A percentile compares a stretch with the other conserved stretches of the same genome.
These are phyloP conservation scores for Pseudomugil tenellus DNA, from an alignment of 2,797 vertebrate species.

Conservation along the genomic window DNA sequence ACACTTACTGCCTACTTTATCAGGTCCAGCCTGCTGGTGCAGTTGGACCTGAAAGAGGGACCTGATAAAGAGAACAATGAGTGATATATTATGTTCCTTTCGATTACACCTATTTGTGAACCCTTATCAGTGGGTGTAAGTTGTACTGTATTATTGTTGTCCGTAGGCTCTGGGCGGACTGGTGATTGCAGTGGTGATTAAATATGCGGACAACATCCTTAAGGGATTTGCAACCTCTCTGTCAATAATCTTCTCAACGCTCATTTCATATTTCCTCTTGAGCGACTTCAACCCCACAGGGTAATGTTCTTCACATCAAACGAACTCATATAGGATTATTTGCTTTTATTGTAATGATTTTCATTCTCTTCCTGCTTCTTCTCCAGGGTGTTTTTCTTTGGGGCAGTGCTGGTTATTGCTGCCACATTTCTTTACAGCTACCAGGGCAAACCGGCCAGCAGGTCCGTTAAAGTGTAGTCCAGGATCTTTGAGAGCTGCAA, in stretches of 20 bases:
- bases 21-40: too few relatives aligned
- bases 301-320: slow-evolving; percentile 71
- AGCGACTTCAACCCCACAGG: slow-evolving; percentile 94
- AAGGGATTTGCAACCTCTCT: slow-evolving; percentile 97
- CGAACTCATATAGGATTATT: not conserved
- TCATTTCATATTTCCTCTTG: slow-evolving; percentile 96
- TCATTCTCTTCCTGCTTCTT: slow-evolving; percentile 1
- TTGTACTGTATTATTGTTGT: not conserved
- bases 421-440: slow-evolving; percentile 96
- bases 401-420: slow-evolving; percentile 90
- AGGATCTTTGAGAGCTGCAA: slow-evolving; percentile 6
- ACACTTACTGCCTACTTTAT: too few relatives aligned
- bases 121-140: too few relatives aligned
- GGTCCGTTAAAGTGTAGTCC: slow-evolving; percentile 82
- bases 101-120: too few relatives aligned
- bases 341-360: not conserved
- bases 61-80: too few relatives aligned
- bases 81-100: too few relatives aligned
- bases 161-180: slow-evolving; percentile 94
- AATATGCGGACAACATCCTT: slow-evolving; percentile 98
- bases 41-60: too few relatives aligned
- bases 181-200: slow-evolving; percentile 95
- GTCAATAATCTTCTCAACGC: slow-evolving; percentile 93
- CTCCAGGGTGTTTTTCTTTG: slow-evolving; percentile 90
- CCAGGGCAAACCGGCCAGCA: slow-evolving; percentile 84